These are phyloP conservation scores for Melanostoma scalare DNA, from an alignment of 2,888 invertebrate genomes.

Conservation along the genomic window DNA sequence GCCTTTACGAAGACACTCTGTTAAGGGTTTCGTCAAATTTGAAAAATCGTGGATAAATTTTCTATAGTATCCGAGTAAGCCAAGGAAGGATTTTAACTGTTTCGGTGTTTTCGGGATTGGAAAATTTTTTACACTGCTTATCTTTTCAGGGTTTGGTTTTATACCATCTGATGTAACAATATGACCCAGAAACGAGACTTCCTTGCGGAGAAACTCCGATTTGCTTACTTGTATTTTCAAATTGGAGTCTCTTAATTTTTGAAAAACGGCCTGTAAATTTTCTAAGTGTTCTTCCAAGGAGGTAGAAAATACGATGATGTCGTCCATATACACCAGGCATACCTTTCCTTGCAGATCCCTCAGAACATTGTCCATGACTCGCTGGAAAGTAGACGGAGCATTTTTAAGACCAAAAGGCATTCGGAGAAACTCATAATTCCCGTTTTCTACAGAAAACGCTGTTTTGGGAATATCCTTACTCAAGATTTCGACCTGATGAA, in stretches of 20 bases:
- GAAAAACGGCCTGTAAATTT: neutral
- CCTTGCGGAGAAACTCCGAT: constrained; percentile 4
- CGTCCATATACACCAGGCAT: constrained; percentile 66
- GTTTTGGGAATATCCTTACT: constrained; percentile 68
- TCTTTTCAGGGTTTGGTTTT: neutral
- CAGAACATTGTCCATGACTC: constrained; percentile 73
- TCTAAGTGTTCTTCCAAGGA: constrained; percentile 43
- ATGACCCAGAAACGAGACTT: constrained; percentile 13
- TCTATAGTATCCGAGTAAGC: neutral
- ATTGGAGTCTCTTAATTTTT: neutral
- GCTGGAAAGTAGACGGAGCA: constrained; percentile 56
- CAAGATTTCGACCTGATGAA: constrained; percentile 76
- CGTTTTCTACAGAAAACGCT: constrained; percentile 69
- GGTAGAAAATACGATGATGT: constrained; percentile 24
- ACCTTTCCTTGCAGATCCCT: constrained; percentile 70
- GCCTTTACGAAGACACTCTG: neutral
- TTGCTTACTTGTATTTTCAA: constrained; percentile 19
- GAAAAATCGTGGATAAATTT: neutral
- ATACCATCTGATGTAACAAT: neutral
- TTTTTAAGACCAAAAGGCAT: constrained; percentile 72
- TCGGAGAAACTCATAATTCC: constrained; percentile 67
- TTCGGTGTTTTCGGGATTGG: neutral
- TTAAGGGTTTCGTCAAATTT: neutral
- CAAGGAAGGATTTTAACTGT: neutral
- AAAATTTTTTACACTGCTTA: neutral